phyloP scores from a whole-genome alignment of 2,888 invertebrate genomes.

The Oasisia sp. region DNA sequence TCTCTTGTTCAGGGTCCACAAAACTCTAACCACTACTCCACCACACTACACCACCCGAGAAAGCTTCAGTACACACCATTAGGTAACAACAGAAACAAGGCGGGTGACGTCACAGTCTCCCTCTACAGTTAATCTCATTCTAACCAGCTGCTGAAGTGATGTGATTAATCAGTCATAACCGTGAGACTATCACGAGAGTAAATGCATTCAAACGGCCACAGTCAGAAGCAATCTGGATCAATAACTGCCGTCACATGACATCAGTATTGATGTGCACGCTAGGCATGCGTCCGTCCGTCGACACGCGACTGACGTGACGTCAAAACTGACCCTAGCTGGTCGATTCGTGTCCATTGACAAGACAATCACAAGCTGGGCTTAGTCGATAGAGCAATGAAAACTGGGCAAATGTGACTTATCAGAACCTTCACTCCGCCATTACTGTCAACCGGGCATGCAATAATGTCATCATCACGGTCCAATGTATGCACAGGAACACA shows the following conservation, averaged over 20 bases:
- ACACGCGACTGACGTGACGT: background rate
- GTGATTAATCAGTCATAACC: background rate
- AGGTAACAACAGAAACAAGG: background rate
- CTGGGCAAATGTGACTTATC: background rate
- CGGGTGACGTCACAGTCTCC: background rate
- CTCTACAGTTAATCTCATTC: background rate
- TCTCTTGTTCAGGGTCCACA: too few species aligned
- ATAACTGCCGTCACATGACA: background rate
- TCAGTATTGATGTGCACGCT: background rate
- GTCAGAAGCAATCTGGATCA: background rate
- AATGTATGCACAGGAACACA: background rate
- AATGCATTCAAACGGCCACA: background rate
- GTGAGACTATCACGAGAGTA: background rate
- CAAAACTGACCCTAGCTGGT: background rate
- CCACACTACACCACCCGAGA: too few species aligned
- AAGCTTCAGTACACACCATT: background rate
- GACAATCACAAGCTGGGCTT: background rate
- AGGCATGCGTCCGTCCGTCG: background rate
- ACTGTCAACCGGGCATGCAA: background rate
- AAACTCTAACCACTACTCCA: too few species aligned
- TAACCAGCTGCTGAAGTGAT: background rate
- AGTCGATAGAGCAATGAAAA: conserved; percentile 10
- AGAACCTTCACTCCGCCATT: background rate
- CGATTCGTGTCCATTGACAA: background rate
- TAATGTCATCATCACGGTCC: background rate